phyloP scores from a whole-genome alignment of 2,888 invertebrate species.

The Drosophila longiperda region DNA sequence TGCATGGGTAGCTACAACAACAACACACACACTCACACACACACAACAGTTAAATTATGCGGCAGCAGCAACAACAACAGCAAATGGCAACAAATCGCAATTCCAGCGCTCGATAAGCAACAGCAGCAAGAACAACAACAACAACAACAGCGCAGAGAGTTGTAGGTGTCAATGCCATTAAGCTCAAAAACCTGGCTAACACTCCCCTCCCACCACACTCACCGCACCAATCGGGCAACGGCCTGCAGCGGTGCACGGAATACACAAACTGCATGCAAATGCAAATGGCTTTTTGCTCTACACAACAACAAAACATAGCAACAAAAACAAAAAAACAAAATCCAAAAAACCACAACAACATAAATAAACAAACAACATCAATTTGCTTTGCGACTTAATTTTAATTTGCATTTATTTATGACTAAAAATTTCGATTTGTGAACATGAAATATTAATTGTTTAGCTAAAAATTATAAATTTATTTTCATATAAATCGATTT shows the following conservation, averaged over 20 bases:
- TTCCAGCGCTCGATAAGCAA: slow-evolving; percentile 57
- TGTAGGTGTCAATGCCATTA: slow-evolving; percentile 52
- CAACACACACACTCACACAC: slow-evolving; percentile 10
- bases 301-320: background rate
- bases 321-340: background rate
- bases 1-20: slow-evolving; percentile 14
- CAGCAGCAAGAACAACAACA: slow-evolving; percentile 22
- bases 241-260: slow-evolving; percentile 49
- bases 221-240: slow-evolving; percentile 3
- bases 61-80: slow-evolving; percentile 39
- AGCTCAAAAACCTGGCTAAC: slow-evolving; percentile 5
- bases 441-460: background rate
- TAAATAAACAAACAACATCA: background rate
- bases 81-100: slow-evolving; percentile 51
- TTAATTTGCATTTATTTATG: background rate
- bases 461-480: background rate
- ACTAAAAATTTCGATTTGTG: background rate
- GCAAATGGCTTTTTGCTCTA: slow-evolving; percentile 25
- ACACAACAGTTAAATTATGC: slow-evolving; percentile 66
- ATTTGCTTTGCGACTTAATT: background rate
- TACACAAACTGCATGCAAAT: slow-evolving; percentile 51
- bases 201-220: too few species aligned
- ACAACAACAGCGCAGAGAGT: slow-evolving; percentile 25
- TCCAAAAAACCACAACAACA: background rate
- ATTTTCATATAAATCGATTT: background rate